Evolutionary conservation across 2,113 vertebrate genomes (phyloP).

Genomic region (Spea multiplicata): DNA sequence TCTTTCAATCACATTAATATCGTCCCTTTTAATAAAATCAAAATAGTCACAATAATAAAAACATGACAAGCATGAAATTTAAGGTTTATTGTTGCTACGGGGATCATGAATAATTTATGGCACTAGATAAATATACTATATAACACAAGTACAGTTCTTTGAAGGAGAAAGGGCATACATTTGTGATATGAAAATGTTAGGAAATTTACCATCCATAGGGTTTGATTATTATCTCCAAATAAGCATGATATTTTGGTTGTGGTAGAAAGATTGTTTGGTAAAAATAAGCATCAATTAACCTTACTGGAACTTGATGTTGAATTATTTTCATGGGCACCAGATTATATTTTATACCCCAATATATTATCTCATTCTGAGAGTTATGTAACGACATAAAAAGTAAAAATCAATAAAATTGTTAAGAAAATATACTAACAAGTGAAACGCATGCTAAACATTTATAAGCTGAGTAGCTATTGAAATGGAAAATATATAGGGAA

Average conservation of each 20-base stretch:
- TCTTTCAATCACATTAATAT: too few species aligned
- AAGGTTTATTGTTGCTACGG: conserved; percentile 64
- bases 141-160: too few species aligned
- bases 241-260: too few species aligned
- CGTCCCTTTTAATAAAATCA: too few species aligned
- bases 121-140: conserved; percentile 76
- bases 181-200: background rate
- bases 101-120: conserved; percentile 67
- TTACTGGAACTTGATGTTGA: too few species aligned
- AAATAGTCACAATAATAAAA: background rate
- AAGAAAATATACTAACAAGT: background rate
- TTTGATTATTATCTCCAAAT: too few species aligned
- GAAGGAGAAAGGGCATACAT: background rate
- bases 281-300: too few species aligned
- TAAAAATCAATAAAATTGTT: background rate
- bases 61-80: conserved; percentile 26
- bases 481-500: background rate
- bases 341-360: background rate
- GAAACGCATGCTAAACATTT: background rate
- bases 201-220: too few species aligned
- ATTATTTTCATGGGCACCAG: background rate
- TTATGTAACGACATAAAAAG: background rate
- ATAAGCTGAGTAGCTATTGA: background rate
- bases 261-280: too few species aligned
- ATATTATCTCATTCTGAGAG: background rate